Evolutionary conservation across 92 coral and sea anemone species (phyloP).

Genomic region (Virgularia gustaviana): DNA sequence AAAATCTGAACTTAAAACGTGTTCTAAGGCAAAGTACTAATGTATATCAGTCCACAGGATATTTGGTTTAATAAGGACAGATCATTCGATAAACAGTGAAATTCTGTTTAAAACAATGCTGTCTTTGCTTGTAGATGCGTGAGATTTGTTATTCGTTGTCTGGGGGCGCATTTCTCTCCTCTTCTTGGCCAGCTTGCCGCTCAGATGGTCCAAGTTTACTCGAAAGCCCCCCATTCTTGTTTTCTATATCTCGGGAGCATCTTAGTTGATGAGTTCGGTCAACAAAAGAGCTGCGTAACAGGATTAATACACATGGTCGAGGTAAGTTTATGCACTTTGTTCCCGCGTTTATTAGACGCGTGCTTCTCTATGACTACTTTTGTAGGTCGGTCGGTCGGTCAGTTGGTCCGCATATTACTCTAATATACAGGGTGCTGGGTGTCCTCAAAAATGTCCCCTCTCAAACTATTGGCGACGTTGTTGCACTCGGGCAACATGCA

Average conservation of each 20-base stretch:
- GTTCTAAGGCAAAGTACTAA: too few relatives aligned
- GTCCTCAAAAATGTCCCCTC: too few relatives aligned
- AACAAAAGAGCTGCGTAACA: conserved; percentile 66
- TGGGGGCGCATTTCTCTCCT: conserved; percentile 50
- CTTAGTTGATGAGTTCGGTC: conserved; percentile 93
- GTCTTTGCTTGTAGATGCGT: conserved; percentile 59
- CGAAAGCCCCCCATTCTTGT: conserved; percentile 82
- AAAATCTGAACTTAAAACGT: too few relatives aligned
- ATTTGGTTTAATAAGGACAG: too few relatives aligned
- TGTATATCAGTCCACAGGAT: too few relatives aligned
- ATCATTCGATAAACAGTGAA: too few relatives aligned
- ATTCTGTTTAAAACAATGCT: background rate
- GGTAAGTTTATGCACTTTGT: too few relatives aligned
- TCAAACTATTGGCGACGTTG: too few relatives aligned
- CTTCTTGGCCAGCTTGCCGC: background rate
- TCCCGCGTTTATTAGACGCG: background rate
- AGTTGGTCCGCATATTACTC: too few relatives aligned
- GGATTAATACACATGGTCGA: conserved; percentile 85
- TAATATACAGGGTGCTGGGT: too few relatives aligned
- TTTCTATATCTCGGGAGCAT: conserved; percentile 96
- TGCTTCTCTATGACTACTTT: background rate
- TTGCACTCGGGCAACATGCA: too few relatives aligned
- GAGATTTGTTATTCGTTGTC: conserved; percentile 90
- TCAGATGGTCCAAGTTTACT: conserved; percentile 78
- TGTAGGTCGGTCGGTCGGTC: too few relatives aligned